A percentile compares a stretch with the other conserved stretches of the same genome.
Conservation (phyloP, 2,113 vertebrate species). For the Sinocyclocheilus grahami region DNA sequence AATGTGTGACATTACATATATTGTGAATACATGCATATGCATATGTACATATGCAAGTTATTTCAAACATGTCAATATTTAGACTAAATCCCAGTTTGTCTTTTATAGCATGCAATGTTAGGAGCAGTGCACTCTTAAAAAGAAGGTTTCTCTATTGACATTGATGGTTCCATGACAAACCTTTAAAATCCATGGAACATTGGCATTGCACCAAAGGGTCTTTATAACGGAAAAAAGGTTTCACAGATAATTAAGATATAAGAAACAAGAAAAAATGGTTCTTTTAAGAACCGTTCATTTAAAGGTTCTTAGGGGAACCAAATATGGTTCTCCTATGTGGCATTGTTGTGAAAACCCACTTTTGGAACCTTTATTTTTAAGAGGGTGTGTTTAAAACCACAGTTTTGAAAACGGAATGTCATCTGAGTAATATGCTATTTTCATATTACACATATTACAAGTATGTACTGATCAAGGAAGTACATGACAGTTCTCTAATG, state of each 20-base stretch:
- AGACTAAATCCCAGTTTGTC: neutral
- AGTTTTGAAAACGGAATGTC: neutral
- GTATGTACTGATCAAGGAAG: neutral
- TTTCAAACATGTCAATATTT: neutral
- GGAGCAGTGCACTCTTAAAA: neutral
- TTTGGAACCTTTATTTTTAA: too few species aligned
- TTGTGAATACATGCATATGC: neutral
- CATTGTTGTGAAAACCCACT: too few species aligned
- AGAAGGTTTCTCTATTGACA: neutral
- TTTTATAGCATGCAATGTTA: neutral
- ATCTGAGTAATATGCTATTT: neutral
- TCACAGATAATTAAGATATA: too few species aligned
- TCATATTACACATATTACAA: too few species aligned
- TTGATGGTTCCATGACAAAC: neutral
- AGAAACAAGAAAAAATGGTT: too few species aligned
- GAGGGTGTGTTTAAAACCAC: neutral
- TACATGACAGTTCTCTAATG: neutral
- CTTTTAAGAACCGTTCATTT: too few species aligned
- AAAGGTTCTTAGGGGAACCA: too few species aligned
- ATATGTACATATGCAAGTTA: neutral
- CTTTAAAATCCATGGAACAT: neutral
- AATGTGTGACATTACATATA: neutral
- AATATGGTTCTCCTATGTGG: too few species aligned
- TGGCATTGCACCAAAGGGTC: neutral
- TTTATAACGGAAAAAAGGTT: too few species aligned